Conservation (phyloP, 2,113 vertebrate genomes). For the Capreolus pygargus region DNA sequence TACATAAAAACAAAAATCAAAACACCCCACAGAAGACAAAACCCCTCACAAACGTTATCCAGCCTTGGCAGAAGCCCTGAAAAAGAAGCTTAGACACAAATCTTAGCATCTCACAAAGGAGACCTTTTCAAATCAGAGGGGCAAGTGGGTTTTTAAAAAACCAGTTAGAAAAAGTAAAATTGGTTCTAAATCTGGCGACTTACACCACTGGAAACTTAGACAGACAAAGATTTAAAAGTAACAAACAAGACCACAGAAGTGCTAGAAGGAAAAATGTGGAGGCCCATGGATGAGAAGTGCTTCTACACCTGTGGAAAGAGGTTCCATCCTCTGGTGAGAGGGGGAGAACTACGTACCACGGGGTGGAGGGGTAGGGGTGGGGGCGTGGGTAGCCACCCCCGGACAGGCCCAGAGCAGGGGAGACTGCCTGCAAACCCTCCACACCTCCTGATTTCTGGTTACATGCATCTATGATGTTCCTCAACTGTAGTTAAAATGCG, state of each 20-base stretch:
- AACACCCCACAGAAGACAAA: neutral
- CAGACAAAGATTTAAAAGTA: neutral
- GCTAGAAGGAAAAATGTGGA: neutral
- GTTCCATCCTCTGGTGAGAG: neutral
- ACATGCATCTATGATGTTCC: neutral
- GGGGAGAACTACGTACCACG: neutral
- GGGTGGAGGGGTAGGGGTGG: too few species aligned
- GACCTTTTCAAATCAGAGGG: neutral
- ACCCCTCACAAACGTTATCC: neutral
- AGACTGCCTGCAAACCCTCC: neutral
- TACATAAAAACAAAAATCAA: neutral
- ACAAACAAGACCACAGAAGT: neutral
- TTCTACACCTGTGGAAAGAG: neutral
- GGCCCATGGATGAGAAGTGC: neutral
- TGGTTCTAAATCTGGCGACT: neutral
- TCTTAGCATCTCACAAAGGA: neutral
- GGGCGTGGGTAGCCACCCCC: too few species aligned
- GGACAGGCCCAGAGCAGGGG: neutral
- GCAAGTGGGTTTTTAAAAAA: neutral
- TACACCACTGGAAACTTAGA: neutral
- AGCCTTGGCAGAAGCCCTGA: neutral
- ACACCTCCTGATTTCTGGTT: neutral
- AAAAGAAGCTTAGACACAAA: neutral
- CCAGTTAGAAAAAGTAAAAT: neutral
- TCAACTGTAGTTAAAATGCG: neutral